Conservation (phyloP, 2,113 vertebrate genomes). For the Callipepla californica region DNA sequence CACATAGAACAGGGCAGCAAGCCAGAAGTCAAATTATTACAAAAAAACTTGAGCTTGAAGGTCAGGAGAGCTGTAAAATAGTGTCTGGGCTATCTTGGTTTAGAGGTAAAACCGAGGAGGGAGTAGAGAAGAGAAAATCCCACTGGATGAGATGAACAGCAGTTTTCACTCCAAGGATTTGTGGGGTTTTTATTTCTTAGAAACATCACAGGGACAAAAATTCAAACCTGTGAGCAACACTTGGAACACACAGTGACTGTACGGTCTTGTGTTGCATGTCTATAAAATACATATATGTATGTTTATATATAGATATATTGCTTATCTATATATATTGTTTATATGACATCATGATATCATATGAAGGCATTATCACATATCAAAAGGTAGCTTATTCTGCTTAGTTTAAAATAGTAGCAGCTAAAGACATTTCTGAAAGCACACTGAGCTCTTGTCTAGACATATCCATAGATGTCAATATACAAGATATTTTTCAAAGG, state of each 20-base stretch:
- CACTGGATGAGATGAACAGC: background rate
- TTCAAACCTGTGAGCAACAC: background rate
- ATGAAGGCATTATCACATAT: background rate
- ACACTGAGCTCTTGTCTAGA: background rate
- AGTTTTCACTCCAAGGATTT: background rate
- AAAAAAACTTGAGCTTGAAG: background rate
- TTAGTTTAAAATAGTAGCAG: background rate
- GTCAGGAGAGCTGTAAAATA: background rate
- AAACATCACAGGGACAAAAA: constrained; percentile 16
- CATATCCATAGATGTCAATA: background rate
- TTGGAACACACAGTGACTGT: background rate
- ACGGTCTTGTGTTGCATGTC: background rate
- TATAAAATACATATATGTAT: background rate
- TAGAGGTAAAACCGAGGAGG: background rate
- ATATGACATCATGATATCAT: background rate
- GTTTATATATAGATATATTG: background rate
- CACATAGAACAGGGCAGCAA: background rate
- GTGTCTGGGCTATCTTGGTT: background rate
- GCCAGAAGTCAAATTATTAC: constrained; percentile 42
- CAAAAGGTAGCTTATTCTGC: background rate
- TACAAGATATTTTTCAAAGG: background rate
- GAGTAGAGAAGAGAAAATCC: background rate
- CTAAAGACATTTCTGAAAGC: background rate
- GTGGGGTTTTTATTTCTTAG: background rate
- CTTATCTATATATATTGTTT: background rate